A percentile compares a stretch with the other conserved stretches of the same genome.
Evolutionary conservation across 2,797 vertebrate genomes (phyloP).

Genomic region (Momotus momota): DNA sequence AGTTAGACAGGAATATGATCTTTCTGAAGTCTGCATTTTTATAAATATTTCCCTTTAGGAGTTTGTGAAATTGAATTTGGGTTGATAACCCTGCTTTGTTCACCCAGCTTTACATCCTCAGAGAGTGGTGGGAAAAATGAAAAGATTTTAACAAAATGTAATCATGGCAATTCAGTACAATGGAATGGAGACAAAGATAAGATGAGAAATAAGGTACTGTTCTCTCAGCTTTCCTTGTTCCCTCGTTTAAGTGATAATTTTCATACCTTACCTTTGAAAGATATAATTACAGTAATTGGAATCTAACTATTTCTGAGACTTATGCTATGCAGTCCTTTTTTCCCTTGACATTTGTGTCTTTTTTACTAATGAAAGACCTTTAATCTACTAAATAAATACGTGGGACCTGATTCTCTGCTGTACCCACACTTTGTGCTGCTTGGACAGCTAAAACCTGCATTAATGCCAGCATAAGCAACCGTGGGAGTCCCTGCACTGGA

Average conservation of each 20-base stretch:
- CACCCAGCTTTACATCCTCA: conserved; percentile 29
- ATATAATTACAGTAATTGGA: conserved; percentile 79
- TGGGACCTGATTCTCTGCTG: not conserved
- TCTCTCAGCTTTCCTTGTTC: conserved; percentile 40
- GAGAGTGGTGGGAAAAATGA: conserved; percentile 51
- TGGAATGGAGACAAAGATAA: conserved; percentile 67
- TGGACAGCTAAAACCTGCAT: not conserved
- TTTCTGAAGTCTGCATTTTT: conserved; percentile 54
- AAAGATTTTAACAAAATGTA: conserved; percentile 59
- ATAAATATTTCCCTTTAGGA: conserved; percentile 51
- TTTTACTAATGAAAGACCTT: conserved; percentile 57
- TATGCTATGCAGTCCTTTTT: conserved; percentile 38
- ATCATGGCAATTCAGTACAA: conserved; percentile 65
- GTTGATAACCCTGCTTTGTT: conserved; percentile 59
- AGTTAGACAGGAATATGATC: not conserved
- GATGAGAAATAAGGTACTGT: conserved; percentile 61
- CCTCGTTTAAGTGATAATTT: conserved; percentile 58
- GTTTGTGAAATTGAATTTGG: conserved; percentile 57
- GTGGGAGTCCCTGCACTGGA: not conserved
- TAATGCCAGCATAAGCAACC: not conserved
- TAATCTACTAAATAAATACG: conserved; percentile 47
- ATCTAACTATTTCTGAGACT: conserved; percentile 60
- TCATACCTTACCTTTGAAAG: conserved; percentile 68
- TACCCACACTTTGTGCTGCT: not conserved
- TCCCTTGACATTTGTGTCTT: conserved; percentile 59